Conservation (phyloP, 92 coral and sea anemone genomes). For the Anthopleura xanthogrammica region DNA sequence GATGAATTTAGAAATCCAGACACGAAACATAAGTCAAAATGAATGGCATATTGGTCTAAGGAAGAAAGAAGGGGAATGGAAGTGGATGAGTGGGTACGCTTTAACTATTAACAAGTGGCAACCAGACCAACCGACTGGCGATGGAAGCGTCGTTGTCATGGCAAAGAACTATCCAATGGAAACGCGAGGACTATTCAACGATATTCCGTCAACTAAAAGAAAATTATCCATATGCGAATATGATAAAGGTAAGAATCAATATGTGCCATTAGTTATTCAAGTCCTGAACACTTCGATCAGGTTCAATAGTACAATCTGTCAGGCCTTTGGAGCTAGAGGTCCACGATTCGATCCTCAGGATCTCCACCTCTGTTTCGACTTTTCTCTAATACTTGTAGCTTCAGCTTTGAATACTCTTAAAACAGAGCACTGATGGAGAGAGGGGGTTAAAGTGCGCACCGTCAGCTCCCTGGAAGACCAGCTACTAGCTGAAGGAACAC, state of each 20-base stretch:
- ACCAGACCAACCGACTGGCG: background rate
- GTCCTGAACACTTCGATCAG: too few species aligned
- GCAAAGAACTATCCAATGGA: background rate
- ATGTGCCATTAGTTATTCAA: too few species aligned
- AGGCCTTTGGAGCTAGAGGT: too few species aligned
- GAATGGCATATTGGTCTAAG: conserved; percentile 50
- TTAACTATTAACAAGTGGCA: background rate
- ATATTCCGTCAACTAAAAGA: background rate
- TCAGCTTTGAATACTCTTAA: too few species aligned
- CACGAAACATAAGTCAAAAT: background rate
- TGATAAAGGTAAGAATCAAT: background rate
- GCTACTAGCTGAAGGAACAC: too few species aligned
- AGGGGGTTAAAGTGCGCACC: too few species aligned
- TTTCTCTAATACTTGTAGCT: too few species aligned
- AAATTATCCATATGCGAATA: background rate
- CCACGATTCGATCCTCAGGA: too few species aligned
- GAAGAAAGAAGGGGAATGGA: background rate
- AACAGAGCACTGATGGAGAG: too few species aligned
- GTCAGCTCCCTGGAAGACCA: too few species aligned
- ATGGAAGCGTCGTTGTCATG: background rate
- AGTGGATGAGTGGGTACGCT: background rate
- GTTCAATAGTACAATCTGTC: too few species aligned
- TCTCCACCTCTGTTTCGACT: too few species aligned
- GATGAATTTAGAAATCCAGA: conserved; percentile 35
- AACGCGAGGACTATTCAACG: background rate